phyloP scores from a whole-genome alignment of 2,888 invertebrate genomes.

The Trisateles emortualis region DNA sequence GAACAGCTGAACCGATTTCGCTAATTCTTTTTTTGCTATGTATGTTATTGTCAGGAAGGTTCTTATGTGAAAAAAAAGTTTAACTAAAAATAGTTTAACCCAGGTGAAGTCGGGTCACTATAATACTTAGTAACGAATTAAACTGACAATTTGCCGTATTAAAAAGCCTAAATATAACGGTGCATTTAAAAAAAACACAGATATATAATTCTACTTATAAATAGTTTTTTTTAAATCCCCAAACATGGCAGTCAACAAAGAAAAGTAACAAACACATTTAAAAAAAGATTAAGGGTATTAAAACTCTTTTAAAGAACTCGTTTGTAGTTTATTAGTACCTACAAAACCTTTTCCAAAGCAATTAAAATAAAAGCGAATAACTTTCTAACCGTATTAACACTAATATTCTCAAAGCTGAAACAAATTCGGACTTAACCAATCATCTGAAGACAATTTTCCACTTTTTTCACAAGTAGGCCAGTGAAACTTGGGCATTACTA shows the following conservation, averaged over 20 bases:
- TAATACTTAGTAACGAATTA: too few species aligned
- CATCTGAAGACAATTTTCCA: conserved; percentile 50
- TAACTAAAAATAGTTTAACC: too few species aligned
- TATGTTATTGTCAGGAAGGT: too few species aligned
- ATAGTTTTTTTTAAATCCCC: not conserved
- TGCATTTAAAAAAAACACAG: too few species aligned
- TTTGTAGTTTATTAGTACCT: conserved; percentile 9
- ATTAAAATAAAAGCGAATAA: conserved; percentile 12
- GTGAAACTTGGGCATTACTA: conserved; percentile 28
- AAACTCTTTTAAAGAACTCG: not conserved
- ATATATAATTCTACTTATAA: too few species aligned
- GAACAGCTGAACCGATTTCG: too few species aligned
- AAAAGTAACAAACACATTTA: not conserved
- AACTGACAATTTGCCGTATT: too few species aligned
- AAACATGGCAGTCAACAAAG: not conserved
- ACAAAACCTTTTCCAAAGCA: conserved; percentile 9
- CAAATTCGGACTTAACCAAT: conserved; percentile 25
- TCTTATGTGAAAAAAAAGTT: too few species aligned
- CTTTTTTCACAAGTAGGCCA: conserved; percentile 64
- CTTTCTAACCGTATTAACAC: conserved; percentile 11
- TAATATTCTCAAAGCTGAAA: conserved; percentile 22
- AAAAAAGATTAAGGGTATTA: not conserved
- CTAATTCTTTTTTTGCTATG: too few species aligned
- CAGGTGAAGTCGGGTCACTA: too few species aligned
- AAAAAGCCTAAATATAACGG: too few species aligned